phyloP scores from a whole-genome alignment of 2,888 invertebrate species.

The Lithophane leautieri region DNA sequence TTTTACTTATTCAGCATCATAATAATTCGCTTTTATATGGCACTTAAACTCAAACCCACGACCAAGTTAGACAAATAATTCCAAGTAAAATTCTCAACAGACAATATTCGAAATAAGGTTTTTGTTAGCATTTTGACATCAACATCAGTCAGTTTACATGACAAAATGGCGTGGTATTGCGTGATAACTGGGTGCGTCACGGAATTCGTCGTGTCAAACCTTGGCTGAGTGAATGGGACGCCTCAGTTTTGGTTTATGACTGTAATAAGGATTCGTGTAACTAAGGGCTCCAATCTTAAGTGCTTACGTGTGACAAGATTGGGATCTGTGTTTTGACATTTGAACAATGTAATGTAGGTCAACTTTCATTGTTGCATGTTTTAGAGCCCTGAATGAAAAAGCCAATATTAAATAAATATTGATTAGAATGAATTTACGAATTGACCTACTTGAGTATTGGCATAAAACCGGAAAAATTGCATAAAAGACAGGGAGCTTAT shows the following conservation, averaged over 20 bases:
- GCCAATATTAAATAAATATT: neutral
- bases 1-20: constrained; percentile 36
- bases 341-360: constrained; percentile 16
- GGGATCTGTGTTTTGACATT: constrained; percentile 15
- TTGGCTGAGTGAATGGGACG: constrained; percentile 42
- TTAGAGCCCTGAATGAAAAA: neutral
- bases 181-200: constrained; percentile 54
- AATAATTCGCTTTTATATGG: constrained; percentile 42
- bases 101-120: constrained; percentile 35
- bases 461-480: neutral
- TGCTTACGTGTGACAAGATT: constrained; percentile 39
- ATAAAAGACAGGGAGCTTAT: neutral
- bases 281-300: constrained; percentile 35
- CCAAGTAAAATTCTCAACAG: constrained; percentile 19
- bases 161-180: constrained; percentile 53
- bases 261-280: constrained; percentile 41
- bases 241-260: constrained; percentile 53
- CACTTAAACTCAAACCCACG: constrained; percentile 44
- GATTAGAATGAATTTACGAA: neutral
- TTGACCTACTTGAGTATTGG: too few relatives aligned
- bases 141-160: constrained; percentile 52
- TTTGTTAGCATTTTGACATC: constrained; percentile 46
- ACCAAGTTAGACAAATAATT: constrained; percentile 38
- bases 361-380: neutral
- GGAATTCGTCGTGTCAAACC: constrained; percentile 49